These are phyloP conservation scores for Symphodus melops DNA, from an alignment of 2,113 vertebrate genomes.

Conservation along the genomic window DNA sequence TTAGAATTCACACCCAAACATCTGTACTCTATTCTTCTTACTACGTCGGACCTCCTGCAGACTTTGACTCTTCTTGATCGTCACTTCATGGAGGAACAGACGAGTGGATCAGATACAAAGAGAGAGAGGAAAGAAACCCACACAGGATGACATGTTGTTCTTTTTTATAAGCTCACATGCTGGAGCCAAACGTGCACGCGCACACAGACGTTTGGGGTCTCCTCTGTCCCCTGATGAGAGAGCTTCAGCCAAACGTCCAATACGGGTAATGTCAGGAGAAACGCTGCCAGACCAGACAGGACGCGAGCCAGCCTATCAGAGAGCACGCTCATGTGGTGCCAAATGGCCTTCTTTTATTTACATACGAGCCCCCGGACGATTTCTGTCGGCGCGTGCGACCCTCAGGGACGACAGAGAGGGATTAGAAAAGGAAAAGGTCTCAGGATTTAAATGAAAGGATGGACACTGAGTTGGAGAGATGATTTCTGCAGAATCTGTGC, in stretches of 20 bases:
- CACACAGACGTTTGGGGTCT: conserved; percentile 26
- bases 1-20: too few relatives aligned
- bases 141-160: too few relatives aligned
- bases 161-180: background rate
- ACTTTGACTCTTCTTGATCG: too few relatives aligned
- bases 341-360: conserved; percentile 72
- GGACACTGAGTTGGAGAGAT: conserved; percentile 43
- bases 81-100: too few relatives aligned
- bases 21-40: too few relatives aligned
- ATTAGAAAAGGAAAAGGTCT: conserved; percentile 18
- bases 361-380: conserved; percentile 63
- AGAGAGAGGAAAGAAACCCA: too few relatives aligned
- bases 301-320: conserved; percentile 62
- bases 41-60: too few relatives aligned
- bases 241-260: conserved; percentile 72
- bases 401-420: conserved; percentile 7
- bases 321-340: conserved; percentile 56
- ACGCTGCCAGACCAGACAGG: conserved; percentile 64
- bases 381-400: conserved; percentile 53
- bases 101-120: too few relatives aligned
- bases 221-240: conserved; percentile 38
- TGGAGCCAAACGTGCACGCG: background rate
- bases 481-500: conserved; percentile 18
- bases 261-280: conserved; percentile 74
- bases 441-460: conserved; percentile 25